Base-by-base conservation (phyloP, 1,140 invertebrate species). In the Ostrea denselamellosa region DNA sequence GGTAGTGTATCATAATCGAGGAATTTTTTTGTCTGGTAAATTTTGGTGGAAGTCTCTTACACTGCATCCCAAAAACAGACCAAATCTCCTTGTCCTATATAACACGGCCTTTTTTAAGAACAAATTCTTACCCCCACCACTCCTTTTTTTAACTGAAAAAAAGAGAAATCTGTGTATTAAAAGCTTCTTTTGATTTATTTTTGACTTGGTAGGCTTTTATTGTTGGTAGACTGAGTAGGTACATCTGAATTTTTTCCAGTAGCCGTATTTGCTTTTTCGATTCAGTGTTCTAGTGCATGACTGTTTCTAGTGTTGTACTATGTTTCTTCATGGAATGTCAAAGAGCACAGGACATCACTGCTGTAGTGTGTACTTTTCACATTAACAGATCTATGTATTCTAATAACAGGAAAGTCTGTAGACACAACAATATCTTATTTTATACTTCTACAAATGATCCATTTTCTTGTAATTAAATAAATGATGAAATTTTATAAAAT, bases 211-310 rank as follows among this genome's bases (percentile, higher is more conserved):
- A 77, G 68, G 68, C 68, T 77, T 77, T 77, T 44, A 77, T 77
- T 77, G 68, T 77, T 77, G 68, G 68, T 77, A 77, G 68, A 77
- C 10, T 14, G 68, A 77, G 22, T 77, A 77, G 68, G 68, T 12
- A 44, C 28, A 77, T 25, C 22, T 77, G 68, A 25, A 77, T 12
- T 19, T 77, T 71, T 71, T 77, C 25, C 68, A 28, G 68, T 77
- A 77, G 68, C 68, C 68, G 68, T 77, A 77, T 34, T 77, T 77
- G 68, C 68, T 77, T 77, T 77, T 77, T 77, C 68, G 68, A 77
- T 34, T 77, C 68, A 77, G 25, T 77, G 68, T 77, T 77, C 68
- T 77, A 77, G 68, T 77, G 68, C 68, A 77, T 77, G 68, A 77
- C 68, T 77, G 68, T 77, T 77, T 17, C 22, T 77, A 77, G 68